Conservation (phyloP, 2,113 vertebrate species). For the Castor canadensis region DNA sequence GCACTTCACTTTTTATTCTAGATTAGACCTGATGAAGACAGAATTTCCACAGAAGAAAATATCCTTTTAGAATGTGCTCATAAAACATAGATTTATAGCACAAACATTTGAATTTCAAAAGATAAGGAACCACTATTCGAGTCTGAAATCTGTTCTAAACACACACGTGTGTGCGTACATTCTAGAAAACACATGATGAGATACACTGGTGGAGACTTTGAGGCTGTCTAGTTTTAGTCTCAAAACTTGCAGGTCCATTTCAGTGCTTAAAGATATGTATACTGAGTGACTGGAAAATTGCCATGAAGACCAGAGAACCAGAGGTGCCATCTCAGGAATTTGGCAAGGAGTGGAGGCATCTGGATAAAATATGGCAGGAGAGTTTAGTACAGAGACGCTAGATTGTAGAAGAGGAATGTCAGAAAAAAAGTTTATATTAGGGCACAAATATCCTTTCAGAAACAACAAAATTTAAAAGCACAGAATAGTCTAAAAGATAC, state of each 20-base stretch:
- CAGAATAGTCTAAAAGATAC: neutral
- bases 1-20: neutral
- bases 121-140: neutral
- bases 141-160: neutral
- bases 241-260: neutral
- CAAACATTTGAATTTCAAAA: slow-evolving; percentile 7
- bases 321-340: neutral
- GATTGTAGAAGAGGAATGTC: neutral
- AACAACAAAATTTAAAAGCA: neutral
- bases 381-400: neutral
- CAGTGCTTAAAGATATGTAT: neutral
- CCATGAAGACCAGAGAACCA: neutral
- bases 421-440: neutral
- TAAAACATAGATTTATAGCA: neutral
- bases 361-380: neutral
- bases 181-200: neutral
- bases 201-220: neutral
- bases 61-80: neutral
- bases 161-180: no score
- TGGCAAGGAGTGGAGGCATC: neutral
- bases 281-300: neutral
- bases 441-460: neutral
- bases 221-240: neutral
- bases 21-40: neutral
- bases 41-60: neutral